Conservation (phyloP, 2,888 invertebrate species). For the Luffia ferchaultella region DNA sequence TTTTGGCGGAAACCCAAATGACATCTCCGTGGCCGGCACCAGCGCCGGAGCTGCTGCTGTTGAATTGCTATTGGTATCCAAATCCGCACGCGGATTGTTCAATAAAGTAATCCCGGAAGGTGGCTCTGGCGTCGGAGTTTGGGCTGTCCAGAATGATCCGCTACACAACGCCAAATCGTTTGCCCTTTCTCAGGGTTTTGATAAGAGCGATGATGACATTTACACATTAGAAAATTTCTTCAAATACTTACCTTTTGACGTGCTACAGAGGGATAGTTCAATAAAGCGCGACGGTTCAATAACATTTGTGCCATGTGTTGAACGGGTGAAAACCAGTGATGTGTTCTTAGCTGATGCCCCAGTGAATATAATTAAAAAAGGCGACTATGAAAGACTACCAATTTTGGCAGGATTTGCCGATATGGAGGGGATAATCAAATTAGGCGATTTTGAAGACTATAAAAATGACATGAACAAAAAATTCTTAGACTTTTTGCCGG, state of each 20-base stretch:
- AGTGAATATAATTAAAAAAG: conserved; percentile 24
- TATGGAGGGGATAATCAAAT: conserved; percentile 22
- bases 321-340: conserved; percentile 13
- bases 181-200: no score
- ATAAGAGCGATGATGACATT: no score
- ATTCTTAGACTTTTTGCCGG: conserved; percentile 5
- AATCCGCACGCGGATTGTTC: conserved; percentile 31
- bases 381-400: conserved; percentile 27
- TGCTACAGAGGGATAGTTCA: conserved; percentile 15
- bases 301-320: conserved; percentile 7
- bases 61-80: conserved; percentile 38
- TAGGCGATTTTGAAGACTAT: conserved; percentile 2
- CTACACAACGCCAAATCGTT: no score
- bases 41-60: conserved; percentile 60
- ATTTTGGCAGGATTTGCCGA: conserved; percentile 28
- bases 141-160: no score
- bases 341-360: conserved; percentile 28
- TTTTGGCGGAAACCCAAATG: conserved; percentile 69
- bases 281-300: conserved; percentile 6
- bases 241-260: conserved; percentile 21
- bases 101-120: conserved; percentile 46
- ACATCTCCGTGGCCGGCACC: conserved; percentile 70
- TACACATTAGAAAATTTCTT: conserved; percentile 30
- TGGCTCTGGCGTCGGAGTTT: no score
- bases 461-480: conserved; percentile 6